Percentiles rank a stretch among this genome's conserved stretches.
These are phyloP conservation scores for Rhogogaster chlorosoma DNA, from an alignment of 2,888 invertebrate species.

Conservation along the genomic window DNA sequence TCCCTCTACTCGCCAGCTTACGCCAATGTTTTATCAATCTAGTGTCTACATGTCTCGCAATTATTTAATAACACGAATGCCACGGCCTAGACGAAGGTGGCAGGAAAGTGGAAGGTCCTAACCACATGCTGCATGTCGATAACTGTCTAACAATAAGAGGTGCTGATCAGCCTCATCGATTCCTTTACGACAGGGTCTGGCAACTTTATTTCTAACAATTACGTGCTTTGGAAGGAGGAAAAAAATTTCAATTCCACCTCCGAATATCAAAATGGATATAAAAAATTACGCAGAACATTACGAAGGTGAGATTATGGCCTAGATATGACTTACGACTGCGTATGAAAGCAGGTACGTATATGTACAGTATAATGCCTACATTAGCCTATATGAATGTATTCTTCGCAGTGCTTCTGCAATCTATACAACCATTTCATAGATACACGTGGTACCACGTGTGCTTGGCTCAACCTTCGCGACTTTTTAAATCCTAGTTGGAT, in stretches of 20 bases:
- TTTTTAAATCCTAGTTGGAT: not conserved
- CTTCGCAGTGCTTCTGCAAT: not conserved
- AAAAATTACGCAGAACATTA: not conserved
- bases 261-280: not conserved
- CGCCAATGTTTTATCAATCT: not conserved
- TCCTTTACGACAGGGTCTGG: not conserved
- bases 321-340: not conserved
- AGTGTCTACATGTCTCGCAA: not conserved
- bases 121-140: not conserved
- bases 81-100: not conserved
- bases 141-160: not conserved
- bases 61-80: not conserved
- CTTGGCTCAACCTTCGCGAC: slow-evolving; percentile 12
- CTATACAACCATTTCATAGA: not conserved
- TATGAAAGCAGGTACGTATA: not conserved
- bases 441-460: not conserved
- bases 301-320: not conserved
- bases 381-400: not conserved
- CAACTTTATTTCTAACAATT: too few relatives aligned
- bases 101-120: not conserved
- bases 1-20: not conserved
- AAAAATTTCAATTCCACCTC: not conserved
- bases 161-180: not conserved
- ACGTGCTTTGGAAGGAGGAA: not conserved
- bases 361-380: not conserved